phyloP scores from a whole-genome alignment of 2,113 vertebrate species.

The Tragelaphus buxtoni region DNA sequence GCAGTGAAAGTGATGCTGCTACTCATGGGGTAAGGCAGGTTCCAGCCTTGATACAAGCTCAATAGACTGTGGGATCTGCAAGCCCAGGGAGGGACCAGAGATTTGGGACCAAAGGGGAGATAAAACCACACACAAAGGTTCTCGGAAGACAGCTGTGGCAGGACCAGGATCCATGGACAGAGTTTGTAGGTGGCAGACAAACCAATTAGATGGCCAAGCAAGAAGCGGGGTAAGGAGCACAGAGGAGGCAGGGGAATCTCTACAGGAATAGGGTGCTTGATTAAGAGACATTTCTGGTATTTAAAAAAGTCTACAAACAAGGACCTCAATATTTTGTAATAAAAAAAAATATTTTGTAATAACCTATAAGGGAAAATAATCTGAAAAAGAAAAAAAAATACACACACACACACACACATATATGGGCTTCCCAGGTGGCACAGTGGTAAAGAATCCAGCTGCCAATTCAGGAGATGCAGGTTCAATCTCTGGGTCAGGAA shows the following conservation, averaged over 20 bases:
- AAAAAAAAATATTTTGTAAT: not conserved
- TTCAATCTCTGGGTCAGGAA: not conserved
- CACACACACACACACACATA: fast-evolving
- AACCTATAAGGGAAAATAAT: not conserved
- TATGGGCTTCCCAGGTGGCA: not conserved
- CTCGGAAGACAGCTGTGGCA: not conserved
- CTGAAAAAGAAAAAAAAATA: not conserved
- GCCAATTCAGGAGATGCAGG: not conserved
- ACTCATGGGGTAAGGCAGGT: not conserved
- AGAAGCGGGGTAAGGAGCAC: not conserved
- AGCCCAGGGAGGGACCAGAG: not conserved
- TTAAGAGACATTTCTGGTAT: not conserved
- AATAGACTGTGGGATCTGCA: not conserved
- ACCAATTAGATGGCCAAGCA: not conserved
- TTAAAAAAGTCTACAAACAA: not conserved
- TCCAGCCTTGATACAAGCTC: not conserved
- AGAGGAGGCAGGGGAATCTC: not conserved
- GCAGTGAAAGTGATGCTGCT: not conserved
- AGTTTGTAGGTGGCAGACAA: not conserved
- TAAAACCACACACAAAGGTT: not conserved
- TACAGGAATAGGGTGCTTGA: not conserved
- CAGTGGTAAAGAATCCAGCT: not conserved
- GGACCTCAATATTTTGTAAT: not conserved
- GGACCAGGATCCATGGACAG: not conserved
- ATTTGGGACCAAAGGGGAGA: not conserved